A percentile compares a stretch with the other conserved stretches of the same genome.
These are phyloP conservation scores for Urocyon cinereoargenteus DNA, from an alignment of 2,797 vertebrate species.

Conservation along the genomic window DNA sequence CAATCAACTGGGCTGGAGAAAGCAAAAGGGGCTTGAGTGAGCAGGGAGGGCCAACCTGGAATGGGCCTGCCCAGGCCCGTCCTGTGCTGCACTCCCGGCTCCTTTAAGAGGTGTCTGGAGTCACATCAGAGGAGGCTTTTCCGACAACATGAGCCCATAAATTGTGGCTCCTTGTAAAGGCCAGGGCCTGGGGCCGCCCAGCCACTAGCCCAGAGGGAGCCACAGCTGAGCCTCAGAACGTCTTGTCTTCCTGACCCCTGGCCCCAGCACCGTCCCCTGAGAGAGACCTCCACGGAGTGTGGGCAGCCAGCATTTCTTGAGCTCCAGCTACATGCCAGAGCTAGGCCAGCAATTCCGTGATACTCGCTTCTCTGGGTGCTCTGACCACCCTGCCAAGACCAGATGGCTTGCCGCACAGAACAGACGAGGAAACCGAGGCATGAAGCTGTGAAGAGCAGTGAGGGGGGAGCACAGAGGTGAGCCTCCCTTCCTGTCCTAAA, in stretches of 20 bases:
- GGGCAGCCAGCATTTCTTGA: neutral
- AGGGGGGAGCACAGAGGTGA: neutral
- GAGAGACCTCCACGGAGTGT: neutral
- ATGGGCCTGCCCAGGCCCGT: neutral
- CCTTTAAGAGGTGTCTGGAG: constrained; percentile 71
- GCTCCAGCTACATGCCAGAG: neutral
- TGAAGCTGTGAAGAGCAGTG: neutral
- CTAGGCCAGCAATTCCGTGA: neutral
- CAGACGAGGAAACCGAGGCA: neutral
- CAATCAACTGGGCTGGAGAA: neutral
- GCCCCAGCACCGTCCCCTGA: neutral
- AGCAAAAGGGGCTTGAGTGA: neutral
- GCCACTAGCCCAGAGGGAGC: neutral
- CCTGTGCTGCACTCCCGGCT: constrained; percentile 52
- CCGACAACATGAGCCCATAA: constrained; percentile 21
- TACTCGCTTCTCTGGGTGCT: neutral
- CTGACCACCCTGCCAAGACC: neutral
- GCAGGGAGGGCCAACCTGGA: neutral
- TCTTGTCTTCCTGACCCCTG: neutral
- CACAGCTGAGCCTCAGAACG: neutral
- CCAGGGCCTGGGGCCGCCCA: neutral
- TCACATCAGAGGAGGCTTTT: constrained; percentile 69
- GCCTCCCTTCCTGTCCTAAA: neutral
- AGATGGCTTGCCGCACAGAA: neutral
- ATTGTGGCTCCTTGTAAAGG: constrained; percentile 70